A percentile compares a stretch with the other conserved stretches of the same genome.
phyloP scores from a whole-genome alignment of 2,888 invertebrate species.

The Heliconius charithonia region DNA sequence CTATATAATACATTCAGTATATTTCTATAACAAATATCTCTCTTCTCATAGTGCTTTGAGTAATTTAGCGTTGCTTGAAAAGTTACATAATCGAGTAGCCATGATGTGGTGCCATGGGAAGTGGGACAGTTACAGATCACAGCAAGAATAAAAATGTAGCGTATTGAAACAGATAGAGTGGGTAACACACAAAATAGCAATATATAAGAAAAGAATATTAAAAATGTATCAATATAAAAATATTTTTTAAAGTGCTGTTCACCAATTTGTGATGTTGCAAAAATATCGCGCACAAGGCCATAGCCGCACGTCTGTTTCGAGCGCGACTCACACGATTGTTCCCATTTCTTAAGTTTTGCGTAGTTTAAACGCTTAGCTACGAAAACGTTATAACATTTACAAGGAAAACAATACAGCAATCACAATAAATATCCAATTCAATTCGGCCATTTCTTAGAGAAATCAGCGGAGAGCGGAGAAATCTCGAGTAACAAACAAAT shows the following conservation, averaged over 20 bases:
- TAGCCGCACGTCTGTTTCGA: conserved; percentile 24
- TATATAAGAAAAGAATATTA: neutral
- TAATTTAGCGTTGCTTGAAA: neutral
- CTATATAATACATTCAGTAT: neutral
- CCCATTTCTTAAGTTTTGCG: conserved; percentile 27
- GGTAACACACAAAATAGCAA: neutral
- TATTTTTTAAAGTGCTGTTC: neutral
- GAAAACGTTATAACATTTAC: too few species aligned
- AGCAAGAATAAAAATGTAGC: conserved; percentile 1
- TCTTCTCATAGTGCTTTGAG: neutral
- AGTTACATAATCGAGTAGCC: neutral
- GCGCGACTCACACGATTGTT: conserved; percentile 32
- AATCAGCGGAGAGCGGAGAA: neutral
- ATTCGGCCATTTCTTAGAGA: neutral
- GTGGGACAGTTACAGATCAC: neutral
- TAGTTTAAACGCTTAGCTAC: neutral
- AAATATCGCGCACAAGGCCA: conserved; percentile 32
- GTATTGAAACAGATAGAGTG: neutral
- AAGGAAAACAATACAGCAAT: too few species aligned
- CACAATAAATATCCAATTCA: neutral
- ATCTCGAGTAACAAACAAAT: conserved; percentile 39
- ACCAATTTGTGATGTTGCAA: conserved; percentile 28
- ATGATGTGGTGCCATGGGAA: neutral
- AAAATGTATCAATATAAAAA: neutral
- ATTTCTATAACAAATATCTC: neutral